Evolutionary conservation across 2,113 vertebrate species (phyloP), one percentile per base, ranked within the genome.

Genomic region (Garra rufa): DNA sequence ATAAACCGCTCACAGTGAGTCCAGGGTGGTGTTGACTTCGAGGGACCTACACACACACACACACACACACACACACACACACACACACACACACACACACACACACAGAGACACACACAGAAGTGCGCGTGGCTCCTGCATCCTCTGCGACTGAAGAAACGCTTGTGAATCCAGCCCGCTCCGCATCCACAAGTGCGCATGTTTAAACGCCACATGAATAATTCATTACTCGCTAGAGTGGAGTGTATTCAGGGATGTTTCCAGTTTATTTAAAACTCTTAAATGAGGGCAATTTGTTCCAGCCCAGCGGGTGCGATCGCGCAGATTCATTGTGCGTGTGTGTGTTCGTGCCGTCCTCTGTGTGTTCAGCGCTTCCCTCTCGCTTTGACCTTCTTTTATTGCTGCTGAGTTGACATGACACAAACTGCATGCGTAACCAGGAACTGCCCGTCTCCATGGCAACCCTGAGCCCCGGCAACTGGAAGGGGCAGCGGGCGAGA

Each of bases 251-350:
- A 81, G 78, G 1, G 24, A n/a, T 69, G 61, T 65, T 59, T 44
- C 77, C 79, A 59, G 57, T 85, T 84, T 84, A 86, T 76, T 69
- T 82, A 71, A 80, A 81, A 24, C 65, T 34, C 44, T 0, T 70
- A 69, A 85, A 74, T 38, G 76, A 84, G 76, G 83, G 65, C 76
- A 57, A 74, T 81, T 85, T 74, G 76, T 85, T 71, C 76, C 43
- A 24, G 41, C 26, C 19, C 76, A 73, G 74, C 41, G 67, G 46
- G 46, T 43, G 30, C 41, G 50, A 50, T 76, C 21, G 50, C 19
- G 21, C 65, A 5, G 9, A 69, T 69, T 11, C 65, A 41, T 34
- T 34, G 63, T 59, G 83, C 57, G 74, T 9, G 52, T 34, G 75
- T n/a, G 30, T 6, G 30, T 19, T 9, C 11, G 52, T 59, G 30